A percentile compares a stretch with the other conserved stretches of the same genome.
Evolutionary conservation across 2,888 invertebrate genomes (phyloP).

Genomic region (Dendrolimus houi): DNA sequence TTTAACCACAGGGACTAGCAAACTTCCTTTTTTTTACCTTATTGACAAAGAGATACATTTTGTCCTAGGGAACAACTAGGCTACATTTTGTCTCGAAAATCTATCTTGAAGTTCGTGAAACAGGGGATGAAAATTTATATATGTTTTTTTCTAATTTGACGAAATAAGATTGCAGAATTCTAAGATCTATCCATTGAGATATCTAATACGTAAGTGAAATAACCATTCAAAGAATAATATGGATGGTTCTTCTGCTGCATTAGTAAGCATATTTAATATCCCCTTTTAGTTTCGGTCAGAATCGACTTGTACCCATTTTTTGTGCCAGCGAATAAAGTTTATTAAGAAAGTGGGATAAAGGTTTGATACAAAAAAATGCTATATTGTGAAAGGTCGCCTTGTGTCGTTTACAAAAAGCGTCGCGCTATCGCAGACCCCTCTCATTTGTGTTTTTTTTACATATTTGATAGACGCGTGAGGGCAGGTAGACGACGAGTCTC

Average conservation of each 20-base stretch:
- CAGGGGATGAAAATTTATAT: too few relatives aligned
- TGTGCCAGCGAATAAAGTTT: constrained; percentile 64
- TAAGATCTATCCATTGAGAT: too few relatives aligned
- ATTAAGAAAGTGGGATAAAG: constrained; percentile 66
- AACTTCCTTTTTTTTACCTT: too few relatives aligned
- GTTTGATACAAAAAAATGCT: constrained; percentile 57
- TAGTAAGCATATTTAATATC: neutral
- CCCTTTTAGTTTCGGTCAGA: neutral
- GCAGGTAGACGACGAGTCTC: constrained; percentile 59
- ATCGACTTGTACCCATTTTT: constrained; percentile 18
- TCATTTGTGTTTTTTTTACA: constrained; percentile 58
- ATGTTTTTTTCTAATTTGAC: too few relatives aligned
- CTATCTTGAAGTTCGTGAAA: too few relatives aligned
- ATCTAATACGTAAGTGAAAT: too few relatives aligned
- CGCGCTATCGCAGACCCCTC: constrained; percentile 55
- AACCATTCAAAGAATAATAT: too few relatives aligned
- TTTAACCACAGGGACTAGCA: too few relatives aligned
- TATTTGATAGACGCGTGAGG: constrained; percentile 53
- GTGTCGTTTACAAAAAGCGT: constrained; percentile 66
- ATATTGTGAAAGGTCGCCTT: constrained; percentile 62
- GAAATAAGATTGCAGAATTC: too few relatives aligned
- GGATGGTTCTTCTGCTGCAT: neutral
- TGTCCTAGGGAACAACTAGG: too few relatives aligned
- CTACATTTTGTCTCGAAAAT: too few relatives aligned
- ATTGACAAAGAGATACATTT: too few relatives aligned